Evolutionary conservation across 1,140 invertebrate genomes (phyloP), one percentile per base, ranked within the genome.

Genomic region (Triops longicaudatus): DNA sequence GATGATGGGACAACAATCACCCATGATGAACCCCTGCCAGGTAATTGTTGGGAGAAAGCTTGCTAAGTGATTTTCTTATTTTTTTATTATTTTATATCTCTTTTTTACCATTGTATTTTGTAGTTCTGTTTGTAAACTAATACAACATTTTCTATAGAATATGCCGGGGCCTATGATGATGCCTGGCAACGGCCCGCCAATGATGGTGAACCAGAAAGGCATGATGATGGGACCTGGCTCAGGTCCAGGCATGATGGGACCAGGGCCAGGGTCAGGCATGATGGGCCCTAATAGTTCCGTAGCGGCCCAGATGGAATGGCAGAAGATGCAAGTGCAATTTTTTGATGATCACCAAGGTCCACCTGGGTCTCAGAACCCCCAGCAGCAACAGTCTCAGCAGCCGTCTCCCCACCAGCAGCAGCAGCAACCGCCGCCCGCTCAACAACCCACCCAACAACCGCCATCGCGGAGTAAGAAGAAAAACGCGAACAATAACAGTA

Each of bases 251-350:
- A 81, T 81, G 80, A 81, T 82, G 80, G 81, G 79, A 12, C 78
- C 74, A 26, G 44, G 41, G 27, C 78, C 78, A 26, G 79, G 81
- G 77, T 1, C 74, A 73, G 71, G 74, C 75, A 63, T 63, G 50
- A 63, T 63, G 50, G 50, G 50, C 0, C 50, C 50, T 14, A 63
- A 63, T 63, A 14, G 50, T 9, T 28, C 79, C 78, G 77, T 84
- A 77, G 80, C 83, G 81, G 86, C 86, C 72, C 91, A 89, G 83
- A 88, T 92, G 84, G 92, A 94, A 82, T 97, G 94, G 95, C 91
- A 93, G 79, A 95, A 96, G 83, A 85, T 96, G 74, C 94, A 96
- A 81, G 89, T 92, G 81, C 91, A 92, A 82, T 93, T 93, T 85
- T 90, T 91, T 81, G 92, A 93, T 80, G 91, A 88, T 73, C 79